phyloP scores from a whole-genome alignment of 2,888 invertebrate species.

The Choristoneura rosaceana region DNA sequence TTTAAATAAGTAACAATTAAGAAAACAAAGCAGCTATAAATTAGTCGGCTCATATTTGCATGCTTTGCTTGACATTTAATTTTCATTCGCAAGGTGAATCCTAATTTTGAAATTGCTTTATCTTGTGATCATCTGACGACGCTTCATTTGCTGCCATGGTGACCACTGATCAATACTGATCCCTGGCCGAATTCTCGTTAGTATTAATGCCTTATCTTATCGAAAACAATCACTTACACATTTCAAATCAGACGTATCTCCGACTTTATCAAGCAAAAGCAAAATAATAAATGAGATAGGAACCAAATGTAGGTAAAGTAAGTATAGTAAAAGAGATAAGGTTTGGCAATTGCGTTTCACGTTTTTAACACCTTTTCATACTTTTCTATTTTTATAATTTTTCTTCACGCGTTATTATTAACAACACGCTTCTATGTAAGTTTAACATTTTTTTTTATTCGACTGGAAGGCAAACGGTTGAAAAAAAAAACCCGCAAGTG shows the following conservation, averaged over 20 bases:
- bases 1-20: no score
- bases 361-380: background rate
- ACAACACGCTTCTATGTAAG: no score
- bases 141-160: background rate
- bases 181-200: background rate
- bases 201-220: slow-evolving; percentile 48
- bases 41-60: no score
- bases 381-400: no score
- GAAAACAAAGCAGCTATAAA: no score
- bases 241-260: slow-evolving; percentile 54
- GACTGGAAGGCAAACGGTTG: no score
- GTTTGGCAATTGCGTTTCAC: slow-evolving; percentile 1
- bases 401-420: no score
- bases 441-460: no score
- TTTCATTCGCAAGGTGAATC: no score
- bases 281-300: slow-evolving; percentile 45
- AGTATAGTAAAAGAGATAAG: slow-evolving; percentile 40
- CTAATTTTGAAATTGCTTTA: no score
- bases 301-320: slow-evolving; percentile 45
- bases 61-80: no score
- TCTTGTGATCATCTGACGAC: background rate
- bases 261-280: slow-evolving; percentile 42
- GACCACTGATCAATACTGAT: background rate
- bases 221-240: slow-evolving; percentile 51
- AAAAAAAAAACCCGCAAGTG: no score